Evolutionary conservation across 1,140 invertebrate species (phyloP), one percentile per base, ranked within the genome.

Genomic region (Micrasema longulum): DNA sequence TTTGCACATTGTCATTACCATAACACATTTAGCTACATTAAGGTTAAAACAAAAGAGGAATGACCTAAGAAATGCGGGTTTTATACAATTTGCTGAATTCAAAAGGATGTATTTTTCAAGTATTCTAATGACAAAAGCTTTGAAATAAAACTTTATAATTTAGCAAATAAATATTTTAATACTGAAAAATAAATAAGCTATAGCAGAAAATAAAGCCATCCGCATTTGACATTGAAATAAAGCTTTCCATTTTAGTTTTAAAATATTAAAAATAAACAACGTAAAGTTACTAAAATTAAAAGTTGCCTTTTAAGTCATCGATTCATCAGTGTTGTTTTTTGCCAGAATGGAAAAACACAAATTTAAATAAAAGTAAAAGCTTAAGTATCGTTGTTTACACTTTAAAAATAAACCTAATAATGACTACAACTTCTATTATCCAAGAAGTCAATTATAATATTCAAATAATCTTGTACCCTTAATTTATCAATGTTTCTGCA

Each of bases 101-200:
- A n/a, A 35, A 7, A 55, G 26, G 3, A 52, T 52, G 2, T 52
- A 18, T 11, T 7, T 4, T 41, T n/a, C 11, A 60, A 38, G 1
- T 55, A 31, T 55, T 23, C 2, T 16, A 26, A 18, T n/a, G n/a
- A n/a, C n/a, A 57, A 38, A 60, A 35, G 26, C 31, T 20, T 41
- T 18, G 6, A 55, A 35, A 52, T 1, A 52, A 12, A 23, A 52
- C 22, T 52, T 52, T 52, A 12, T 55, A 55, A 26, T 41, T 1
- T 41, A 20, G 52, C 22, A 55, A 53, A 16, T 14, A 47, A n/a
- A 36, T 14, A 50, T 48, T 48, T 60, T 70, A 70, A 70, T 70
- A 70, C 68, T 70, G 55, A 48, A 16, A 70, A 69, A 70, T 62
- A 70, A 70, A 70, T 70, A 70, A 62, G 35, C 23, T 63, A 50